A percentile compares a stretch with the other conserved stretches of the same genome.
These are phyloP conservation scores for Dysdera silvatica DNA, from an alignment of 1,140 invertebrate genomes.

Conservation along the genomic window DNA sequence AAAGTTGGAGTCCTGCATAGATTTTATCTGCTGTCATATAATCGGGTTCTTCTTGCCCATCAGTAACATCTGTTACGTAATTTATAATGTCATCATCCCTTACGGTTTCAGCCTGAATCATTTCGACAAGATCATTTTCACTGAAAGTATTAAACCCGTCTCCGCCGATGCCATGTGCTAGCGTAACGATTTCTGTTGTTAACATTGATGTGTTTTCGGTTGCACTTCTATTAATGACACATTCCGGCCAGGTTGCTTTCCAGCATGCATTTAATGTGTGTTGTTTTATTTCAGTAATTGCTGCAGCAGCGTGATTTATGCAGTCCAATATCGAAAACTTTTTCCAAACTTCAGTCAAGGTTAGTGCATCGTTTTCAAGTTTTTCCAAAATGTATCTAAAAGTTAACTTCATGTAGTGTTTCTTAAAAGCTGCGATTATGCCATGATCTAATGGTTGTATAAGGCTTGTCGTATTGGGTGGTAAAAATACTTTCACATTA, in stretches of 20 bases:
- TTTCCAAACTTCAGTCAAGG: not conserved
- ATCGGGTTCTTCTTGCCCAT: not conserved
- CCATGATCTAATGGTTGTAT: constrained; percentile 33
- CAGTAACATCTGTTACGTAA: not conserved
- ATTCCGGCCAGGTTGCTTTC: not conserved
- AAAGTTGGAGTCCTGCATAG: not conserved
- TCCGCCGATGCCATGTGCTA: constrained; percentile 5
- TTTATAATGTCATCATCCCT: constrained; percentile 4
- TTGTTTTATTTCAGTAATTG: not conserved
- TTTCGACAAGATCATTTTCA: constrained; percentile 6
- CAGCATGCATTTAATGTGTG: constrained; percentile 3
- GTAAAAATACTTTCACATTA: constrained; percentile 2
- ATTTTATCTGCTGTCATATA: constrained; percentile 6
- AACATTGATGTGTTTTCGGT: not conserved
- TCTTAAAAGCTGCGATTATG: constrained; percentile 28
- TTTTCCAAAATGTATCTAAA: constrained; percentile 6
- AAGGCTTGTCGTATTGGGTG: constrained; percentile 22
- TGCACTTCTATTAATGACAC: constrained; percentile 1
- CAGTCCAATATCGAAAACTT: constrained; percentile 1
- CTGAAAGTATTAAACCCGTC: not conserved
- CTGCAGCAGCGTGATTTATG: not conserved
- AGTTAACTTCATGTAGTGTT: constrained; percentile 22
- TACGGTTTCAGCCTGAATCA: constrained; percentile 1
- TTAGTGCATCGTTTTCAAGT: not conserved
- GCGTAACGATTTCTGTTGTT: constrained; percentile 5